These are phyloP conservation scores for Ascaphus truei DNA, from an alignment of 2,113 vertebrate genomes.

Conservation along the genomic window DNA sequence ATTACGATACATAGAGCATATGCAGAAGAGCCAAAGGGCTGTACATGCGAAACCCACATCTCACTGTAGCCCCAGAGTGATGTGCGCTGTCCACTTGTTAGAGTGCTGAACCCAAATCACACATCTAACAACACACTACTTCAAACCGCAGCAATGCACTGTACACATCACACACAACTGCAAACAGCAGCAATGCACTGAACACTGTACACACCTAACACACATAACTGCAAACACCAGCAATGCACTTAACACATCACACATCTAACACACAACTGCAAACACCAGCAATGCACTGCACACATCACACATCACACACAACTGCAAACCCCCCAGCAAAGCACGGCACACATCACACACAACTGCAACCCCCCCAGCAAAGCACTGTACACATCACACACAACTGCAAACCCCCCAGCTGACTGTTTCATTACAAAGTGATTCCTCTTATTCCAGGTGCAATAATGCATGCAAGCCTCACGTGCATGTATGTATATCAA, in stretches of 20 bases:
- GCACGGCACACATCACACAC: no score
- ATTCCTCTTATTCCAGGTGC: not conserved
- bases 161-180: no score
- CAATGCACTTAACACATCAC: not conserved
- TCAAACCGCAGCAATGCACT: not conserved
- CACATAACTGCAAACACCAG: not conserved
- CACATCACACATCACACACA: no score
- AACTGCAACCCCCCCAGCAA: not conserved
- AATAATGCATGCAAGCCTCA: not conserved
- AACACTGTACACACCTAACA: not conserved
- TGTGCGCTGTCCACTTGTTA: constrained; percentile 32
- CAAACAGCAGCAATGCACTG: not conserved
- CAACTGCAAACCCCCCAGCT: not conserved
- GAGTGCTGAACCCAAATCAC: constrained; percentile 30
- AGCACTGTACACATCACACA: not conserved
- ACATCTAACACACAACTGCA: not conserved
- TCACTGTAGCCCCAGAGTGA: not conserved
- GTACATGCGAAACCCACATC: not conserved
- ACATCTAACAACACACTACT: no score
- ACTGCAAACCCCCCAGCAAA: not conserved
- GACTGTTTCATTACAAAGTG: not conserved
- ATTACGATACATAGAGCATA: no score
- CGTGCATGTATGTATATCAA: not conserved
- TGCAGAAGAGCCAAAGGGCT: no score
- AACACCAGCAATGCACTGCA: no score